phyloP scores from a whole-genome alignment of 2,888 invertebrate genomes.

The Protonemura montana region DNA sequence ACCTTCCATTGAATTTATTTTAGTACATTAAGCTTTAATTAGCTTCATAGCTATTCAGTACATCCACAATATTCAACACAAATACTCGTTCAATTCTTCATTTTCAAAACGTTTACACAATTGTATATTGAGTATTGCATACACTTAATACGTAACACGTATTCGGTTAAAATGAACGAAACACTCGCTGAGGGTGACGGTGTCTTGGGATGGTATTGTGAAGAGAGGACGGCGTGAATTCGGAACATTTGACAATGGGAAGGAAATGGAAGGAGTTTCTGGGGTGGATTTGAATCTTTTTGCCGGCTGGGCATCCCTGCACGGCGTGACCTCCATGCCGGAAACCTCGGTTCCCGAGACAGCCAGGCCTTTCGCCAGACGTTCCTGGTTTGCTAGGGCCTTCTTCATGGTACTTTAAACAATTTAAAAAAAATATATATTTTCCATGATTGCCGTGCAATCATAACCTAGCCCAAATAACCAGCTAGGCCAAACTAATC shows the following conservation, averaged over 20 bases:
- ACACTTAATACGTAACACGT: too few relatives aligned
- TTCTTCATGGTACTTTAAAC: neutral
- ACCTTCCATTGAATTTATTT: too few relatives aligned
- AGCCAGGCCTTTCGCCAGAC: neutral
- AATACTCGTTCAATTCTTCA: too few relatives aligned
- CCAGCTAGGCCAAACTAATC: neutral
- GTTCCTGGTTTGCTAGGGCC: neutral
- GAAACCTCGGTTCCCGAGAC: neutral
- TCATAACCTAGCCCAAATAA: neutral
- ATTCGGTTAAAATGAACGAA: too few relatives aligned
- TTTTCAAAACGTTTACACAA: too few relatives aligned
- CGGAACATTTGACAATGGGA: neutral
- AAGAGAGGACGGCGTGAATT: neutral
- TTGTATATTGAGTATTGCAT: too few relatives aligned
- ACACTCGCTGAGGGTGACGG: neutral
- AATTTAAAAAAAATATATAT: neutral
- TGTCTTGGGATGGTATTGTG: neutral
- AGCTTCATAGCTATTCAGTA: too few relatives aligned
- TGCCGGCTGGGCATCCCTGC: neutral
- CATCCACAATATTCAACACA: too few relatives aligned
- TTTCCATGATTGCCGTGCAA: neutral
- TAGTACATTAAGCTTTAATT: too few relatives aligned
- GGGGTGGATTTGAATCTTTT: neutral
- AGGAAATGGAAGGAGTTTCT: neutral
- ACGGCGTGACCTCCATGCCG: neutral